phyloP scores from a whole-genome alignment of 2,797 vertebrate genomes.

The Parauchenoglanis ngamensis region DNA sequence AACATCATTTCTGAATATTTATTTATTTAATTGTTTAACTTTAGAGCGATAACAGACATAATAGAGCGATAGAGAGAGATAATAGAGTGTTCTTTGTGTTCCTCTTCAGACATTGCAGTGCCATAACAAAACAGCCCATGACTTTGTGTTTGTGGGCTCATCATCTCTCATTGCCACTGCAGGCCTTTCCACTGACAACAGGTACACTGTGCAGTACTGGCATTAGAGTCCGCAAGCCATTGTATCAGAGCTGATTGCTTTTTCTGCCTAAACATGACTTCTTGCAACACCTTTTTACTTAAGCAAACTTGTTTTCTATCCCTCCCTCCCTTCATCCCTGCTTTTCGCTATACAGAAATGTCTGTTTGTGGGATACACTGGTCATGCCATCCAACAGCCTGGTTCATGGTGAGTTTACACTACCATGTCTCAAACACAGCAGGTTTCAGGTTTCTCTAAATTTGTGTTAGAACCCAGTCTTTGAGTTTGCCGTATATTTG shows the following conservation, averaged over 20 bases:
- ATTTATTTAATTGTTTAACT: background rate
- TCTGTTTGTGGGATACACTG: conserved; percentile 97
- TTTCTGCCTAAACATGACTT: background rate
- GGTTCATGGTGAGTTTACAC: conserved; percentile 84
- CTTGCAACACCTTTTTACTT: background rate
- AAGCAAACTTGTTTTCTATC: background rate
- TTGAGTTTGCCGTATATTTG: background rate
- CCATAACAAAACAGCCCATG: conserved; percentile 96
- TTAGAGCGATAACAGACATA: conserved; percentile 27
- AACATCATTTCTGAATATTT: background rate
- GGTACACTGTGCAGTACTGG: conserved; percentile 68
- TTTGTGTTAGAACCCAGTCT: background rate
- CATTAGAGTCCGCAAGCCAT: background rate
- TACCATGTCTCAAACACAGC: conserved; percentile 31
- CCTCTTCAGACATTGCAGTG: conserved; percentile 89
- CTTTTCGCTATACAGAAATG: conserved; percentile 79
- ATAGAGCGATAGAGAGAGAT: too few relatives aligned
- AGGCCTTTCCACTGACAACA: conserved; percentile 93
- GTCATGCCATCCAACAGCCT: conserved; percentile 88
- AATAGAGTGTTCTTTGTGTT: conserved; percentile 53
- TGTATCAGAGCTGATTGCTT: background rate
- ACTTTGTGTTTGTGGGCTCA: conserved; percentile 96
- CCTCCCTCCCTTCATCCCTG: background rate
- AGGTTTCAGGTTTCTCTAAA: conserved; percentile 77
- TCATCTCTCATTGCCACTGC: conserved; percentile 96